These are phyloP conservation scores for Drepana falcataria DNA, from an alignment of 2,888 invertebrate species.

Conservation along the genomic window DNA sequence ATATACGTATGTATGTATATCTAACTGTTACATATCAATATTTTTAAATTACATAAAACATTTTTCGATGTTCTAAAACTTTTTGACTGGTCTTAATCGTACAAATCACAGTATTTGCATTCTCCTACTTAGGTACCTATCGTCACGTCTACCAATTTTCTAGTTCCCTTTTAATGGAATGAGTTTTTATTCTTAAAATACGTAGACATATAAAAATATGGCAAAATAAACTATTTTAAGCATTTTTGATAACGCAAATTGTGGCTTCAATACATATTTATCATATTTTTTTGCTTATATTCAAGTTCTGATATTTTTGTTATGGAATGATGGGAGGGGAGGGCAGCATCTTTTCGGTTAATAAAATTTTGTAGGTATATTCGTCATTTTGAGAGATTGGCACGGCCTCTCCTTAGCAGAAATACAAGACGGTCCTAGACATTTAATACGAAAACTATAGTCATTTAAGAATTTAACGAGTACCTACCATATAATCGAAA, in stretches of 20 bases:
- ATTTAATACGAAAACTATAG: no score
- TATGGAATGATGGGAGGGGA: neutral
- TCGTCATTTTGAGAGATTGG: no score
- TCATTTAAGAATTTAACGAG: no score
- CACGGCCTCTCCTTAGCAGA: no score
- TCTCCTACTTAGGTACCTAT: conserved; percentile 72
- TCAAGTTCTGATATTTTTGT: conserved; percentile 1
- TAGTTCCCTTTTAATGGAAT: conserved; percentile 67
- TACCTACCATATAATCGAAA: no score
- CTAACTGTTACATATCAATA: conserved; percentile 57
- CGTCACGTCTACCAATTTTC: conserved; percentile 66
- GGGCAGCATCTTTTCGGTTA: no score
- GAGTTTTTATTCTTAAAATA: conserved; percentile 56
- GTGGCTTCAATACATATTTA: conserved; percentile 8
- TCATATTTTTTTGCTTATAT: conserved; percentile 5
- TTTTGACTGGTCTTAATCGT: conserved; percentile 77
- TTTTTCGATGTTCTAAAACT: conserved; percentile 78
- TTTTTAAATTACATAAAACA: conserved; percentile 66
- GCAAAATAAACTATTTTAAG: conserved; percentile 42
- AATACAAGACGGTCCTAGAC: no score
- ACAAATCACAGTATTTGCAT: conserved; percentile 78
- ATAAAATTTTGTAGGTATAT: no score
- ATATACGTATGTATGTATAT: conserved; percentile 64
- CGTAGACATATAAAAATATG: conserved; percentile 60
- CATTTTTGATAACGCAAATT: conserved; percentile 17